phyloP scores from a whole-genome alignment of 2,797 vertebrate genomes.

The Varecia variegata region DNA sequence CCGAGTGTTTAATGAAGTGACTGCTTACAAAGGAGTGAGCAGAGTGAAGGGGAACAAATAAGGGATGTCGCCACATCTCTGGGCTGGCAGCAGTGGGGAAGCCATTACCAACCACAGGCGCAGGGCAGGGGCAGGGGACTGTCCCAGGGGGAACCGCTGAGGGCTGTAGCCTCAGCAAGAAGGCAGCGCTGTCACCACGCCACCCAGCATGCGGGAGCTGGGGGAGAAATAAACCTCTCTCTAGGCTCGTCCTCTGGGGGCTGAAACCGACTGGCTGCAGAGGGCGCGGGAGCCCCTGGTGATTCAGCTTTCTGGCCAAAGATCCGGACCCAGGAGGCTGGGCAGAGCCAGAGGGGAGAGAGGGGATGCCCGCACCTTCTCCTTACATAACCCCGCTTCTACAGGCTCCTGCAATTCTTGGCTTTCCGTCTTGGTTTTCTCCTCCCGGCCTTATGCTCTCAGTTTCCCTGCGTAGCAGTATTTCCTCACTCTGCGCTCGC shows the following conservation, averaged over 20 bases:
- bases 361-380: neutral
- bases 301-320: neutral
- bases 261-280: neutral
- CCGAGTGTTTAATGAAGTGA: neutral
- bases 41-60: neutral
- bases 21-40: neutral
- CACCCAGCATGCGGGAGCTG: too few relatives aligned
- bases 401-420: constrained; percentile 47
- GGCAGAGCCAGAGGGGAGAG: neutral
- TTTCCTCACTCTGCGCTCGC: constrained; percentile 41
- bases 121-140: neutral
- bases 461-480: constrained; percentile 58
- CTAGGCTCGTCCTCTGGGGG: neutral
- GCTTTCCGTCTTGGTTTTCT: constrained; percentile 55
- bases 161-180: neutral
- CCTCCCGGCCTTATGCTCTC: constrained; percentile 54
- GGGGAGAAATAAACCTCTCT: neutral
- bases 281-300: neutral
- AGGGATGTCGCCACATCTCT: neutral
- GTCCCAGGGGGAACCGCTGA: neutral
- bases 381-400: constrained; percentile 47
- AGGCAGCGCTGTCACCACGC: neutral
- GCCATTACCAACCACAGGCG: neutral
- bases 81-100: neutral
- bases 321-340: neutral